Evolutionary conservation across 2,113 vertebrate species (phyloP).

Genomic region (Calyptommatus sinebrachiatus): DNA sequence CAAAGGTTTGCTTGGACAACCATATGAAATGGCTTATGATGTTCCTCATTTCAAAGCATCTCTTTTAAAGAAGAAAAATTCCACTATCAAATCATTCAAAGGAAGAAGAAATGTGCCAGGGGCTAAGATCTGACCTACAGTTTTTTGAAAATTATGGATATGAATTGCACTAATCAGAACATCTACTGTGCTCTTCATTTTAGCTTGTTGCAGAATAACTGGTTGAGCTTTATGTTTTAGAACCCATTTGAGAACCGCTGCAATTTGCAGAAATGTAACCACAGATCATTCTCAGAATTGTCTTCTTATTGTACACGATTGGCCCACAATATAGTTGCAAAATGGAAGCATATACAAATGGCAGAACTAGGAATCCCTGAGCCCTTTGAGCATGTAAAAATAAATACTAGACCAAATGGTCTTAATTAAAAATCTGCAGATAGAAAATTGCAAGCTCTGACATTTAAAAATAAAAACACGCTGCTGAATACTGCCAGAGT

Average conservation of each 20-base stretch:
- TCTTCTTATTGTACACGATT: conserved; percentile 48
- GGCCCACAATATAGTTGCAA: conserved; percentile 40
- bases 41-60: not conserved
- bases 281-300: conserved; percentile 50
- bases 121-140: conserved; percentile 17
- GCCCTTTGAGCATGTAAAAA: conserved; percentile 6
- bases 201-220: conserved; percentile 42
- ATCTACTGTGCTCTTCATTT: not conserved
- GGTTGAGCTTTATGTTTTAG: conserved; percentile 41
- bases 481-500: conserved; percentile 39
- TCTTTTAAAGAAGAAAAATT: not conserved
- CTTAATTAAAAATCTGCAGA: conserved; percentile 57
- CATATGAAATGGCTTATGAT: not conserved
- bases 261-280: conserved; percentile 57
- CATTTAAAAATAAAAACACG: conserved; percentile 35
- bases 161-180: conserved; percentile 37
- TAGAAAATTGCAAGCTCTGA: conserved; percentile 51
- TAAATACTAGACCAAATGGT: conserved; percentile 23
- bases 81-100: not conserved
- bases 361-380: conserved; percentile 36
- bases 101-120: not conserved
- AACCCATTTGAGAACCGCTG: conserved; percentile 42
- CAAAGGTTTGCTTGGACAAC: not conserved
- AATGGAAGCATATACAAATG: conserved; percentile 46
- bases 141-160: conserved; percentile 19